phyloP scores from a whole-genome alignment of 2,113 vertebrate genomes.

The Cygnus buccinator region DNA sequence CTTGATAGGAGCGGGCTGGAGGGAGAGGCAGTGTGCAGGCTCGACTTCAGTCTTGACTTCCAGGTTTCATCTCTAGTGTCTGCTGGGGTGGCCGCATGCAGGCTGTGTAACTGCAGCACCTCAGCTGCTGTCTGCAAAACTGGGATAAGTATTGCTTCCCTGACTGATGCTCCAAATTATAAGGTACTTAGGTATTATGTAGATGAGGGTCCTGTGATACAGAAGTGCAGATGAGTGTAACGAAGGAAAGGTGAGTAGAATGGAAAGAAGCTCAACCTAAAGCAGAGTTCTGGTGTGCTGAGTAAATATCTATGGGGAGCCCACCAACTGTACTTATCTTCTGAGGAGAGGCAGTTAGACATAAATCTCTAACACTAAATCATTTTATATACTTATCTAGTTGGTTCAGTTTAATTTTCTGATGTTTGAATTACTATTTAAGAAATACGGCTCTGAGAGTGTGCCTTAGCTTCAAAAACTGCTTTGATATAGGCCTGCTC shows the following conservation, averaged over 20 bases:
- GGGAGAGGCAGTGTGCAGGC: background rate
- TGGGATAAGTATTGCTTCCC: background rate
- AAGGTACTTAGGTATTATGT: background rate
- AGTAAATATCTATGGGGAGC: background rate
- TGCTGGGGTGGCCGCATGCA: background rate
- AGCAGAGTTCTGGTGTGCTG: background rate
- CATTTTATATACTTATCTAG: background rate
- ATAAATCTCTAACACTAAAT: conserved; percentile 16
- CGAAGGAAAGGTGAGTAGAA: background rate
- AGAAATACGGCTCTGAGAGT: background rate
- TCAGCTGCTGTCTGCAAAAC: background rate
- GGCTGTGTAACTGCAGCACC: background rate
- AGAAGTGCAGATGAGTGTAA: background rate
- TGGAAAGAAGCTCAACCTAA: background rate
- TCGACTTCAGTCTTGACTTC: background rate
- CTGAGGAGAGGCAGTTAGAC: background rate
- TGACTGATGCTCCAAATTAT: background rate
- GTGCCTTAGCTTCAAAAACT: background rate
- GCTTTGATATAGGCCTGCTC: background rate
- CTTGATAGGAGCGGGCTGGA: background rate
- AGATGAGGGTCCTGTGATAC: conserved; percentile 16
- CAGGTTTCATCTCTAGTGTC: background rate
- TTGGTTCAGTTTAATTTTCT: background rate
- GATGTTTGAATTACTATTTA: background rate
- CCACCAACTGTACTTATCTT: background rate